Conservation (phyloP, 2,113 vertebrate species). For the Festucalex cinctus region DNA sequence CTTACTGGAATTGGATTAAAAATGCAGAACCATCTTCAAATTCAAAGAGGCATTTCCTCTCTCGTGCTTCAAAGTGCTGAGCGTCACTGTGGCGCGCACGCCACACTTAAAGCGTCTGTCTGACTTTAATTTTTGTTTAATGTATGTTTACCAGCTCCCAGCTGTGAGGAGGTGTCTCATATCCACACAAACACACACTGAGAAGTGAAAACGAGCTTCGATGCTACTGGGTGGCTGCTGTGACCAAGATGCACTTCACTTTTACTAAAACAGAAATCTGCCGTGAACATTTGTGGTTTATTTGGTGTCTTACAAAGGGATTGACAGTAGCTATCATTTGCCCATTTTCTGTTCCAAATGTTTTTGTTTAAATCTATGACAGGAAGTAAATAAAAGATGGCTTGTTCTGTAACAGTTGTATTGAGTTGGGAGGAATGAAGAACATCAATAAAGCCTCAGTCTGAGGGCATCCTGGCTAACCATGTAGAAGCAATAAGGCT, state of each 20-base stretch:
- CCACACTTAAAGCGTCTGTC: conserved; percentile 1
- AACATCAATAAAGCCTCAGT: conserved; percentile 14
- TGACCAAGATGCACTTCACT: background rate
- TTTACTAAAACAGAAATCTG: background rate
- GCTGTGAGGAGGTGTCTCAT: background rate
- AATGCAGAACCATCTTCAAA: conserved; percentile 20
- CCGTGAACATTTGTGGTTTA: background rate
- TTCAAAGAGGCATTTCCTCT: conserved; percentile 27
- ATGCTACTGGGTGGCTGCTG: background rate
- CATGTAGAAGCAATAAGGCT: conserved; percentile 12
- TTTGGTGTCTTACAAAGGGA: conserved; percentile 5
- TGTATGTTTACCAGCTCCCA: background rate
- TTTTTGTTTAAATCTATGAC: background rate
- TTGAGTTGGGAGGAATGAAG: conserved; percentile 12
- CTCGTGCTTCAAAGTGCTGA: conserved; percentile 3
- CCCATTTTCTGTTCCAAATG: background rate
- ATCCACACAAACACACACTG: background rate
- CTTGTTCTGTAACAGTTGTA: background rate
- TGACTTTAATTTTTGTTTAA: background rate
- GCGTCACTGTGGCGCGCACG: background rate
- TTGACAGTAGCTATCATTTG: background rate
- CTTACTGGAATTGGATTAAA: conserved; percentile 11
- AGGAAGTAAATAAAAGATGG: conserved; percentile 11
- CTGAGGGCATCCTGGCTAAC: conserved; percentile 4
- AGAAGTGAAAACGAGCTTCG: background rate